phyloP scores from a whole-genome alignment of 1,140 invertebrate genomes.

The Neomicropteryx cornuta region DNA sequence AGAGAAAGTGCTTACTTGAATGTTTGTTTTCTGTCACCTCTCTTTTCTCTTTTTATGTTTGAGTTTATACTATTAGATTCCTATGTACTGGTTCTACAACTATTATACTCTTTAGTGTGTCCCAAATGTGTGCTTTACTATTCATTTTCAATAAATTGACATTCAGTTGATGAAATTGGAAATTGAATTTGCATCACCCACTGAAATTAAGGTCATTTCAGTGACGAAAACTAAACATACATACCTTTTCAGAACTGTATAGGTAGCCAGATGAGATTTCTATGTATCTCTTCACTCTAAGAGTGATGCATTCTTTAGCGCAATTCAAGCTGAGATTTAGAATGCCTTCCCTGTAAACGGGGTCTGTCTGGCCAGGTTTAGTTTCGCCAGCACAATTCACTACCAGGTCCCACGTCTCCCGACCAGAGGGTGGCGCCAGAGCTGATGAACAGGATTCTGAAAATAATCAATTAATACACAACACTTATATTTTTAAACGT shows the following conservation, averaged over 20 bases:
- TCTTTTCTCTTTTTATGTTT: no score
- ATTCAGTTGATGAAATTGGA: no score
- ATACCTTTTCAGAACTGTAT: conserved; percentile 67
- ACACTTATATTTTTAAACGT: conserved; percentile 1
- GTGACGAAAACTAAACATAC: not conserved
- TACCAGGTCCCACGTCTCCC: conserved; percentile 58
- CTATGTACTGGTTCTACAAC: no score
- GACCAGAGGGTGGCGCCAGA: conserved; percentile 47
- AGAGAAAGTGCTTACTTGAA: no score
- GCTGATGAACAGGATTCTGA: conserved; percentile 67
- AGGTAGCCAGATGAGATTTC: conserved; percentile 80
- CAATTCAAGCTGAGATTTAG: conserved; percentile 74
- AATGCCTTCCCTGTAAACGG: conserved; percentile 83
- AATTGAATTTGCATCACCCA: no score
- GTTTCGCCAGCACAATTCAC: conserved; percentile 88
- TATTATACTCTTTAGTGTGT: no score
- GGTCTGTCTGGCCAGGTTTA: conserved; percentile 74
- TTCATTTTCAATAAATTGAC: no score
- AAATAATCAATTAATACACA: no score
- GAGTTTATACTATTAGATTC: no score
- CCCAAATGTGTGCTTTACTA: no score
- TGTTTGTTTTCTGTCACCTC: no score
- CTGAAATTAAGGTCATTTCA: not conserved
- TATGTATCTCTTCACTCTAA: conserved; percentile 58
- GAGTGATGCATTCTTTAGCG: conserved; percentile 60